Evolutionary conservation across 2,888 invertebrate genomes (phyloP).

Genomic region (Pheosia tremula): DNA sequence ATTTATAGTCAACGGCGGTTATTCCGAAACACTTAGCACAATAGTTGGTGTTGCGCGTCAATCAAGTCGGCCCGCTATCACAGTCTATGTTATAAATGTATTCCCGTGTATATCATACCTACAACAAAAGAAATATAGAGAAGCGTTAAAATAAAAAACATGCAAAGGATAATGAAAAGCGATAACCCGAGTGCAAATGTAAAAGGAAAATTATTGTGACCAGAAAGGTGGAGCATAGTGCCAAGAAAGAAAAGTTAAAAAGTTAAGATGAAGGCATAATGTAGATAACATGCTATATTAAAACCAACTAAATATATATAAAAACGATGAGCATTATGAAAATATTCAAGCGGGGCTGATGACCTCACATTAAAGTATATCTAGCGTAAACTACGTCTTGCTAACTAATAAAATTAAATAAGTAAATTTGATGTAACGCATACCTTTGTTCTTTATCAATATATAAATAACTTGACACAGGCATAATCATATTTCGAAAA

Average conservation of each 20-base stretch:
- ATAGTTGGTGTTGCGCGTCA: slow-evolving; percentile 55
- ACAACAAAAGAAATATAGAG: slow-evolving; percentile 79
- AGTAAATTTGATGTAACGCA: too few species aligned
- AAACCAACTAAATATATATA: too few species aligned
- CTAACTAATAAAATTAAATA: too few species aligned
- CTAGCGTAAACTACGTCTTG: too few species aligned
- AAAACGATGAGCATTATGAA: too few species aligned
- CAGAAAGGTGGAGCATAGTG: not conserved
- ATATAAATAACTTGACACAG: too few species aligned
- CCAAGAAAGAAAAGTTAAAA: not conserved
- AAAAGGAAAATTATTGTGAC: not conserved
- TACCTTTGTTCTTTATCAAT: too few species aligned
- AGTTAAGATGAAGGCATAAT: slow-evolving; percentile 3
- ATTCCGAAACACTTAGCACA: slow-evolving; percentile 68
- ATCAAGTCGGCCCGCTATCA: slow-evolving; percentile 69
- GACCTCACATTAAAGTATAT: too few species aligned
- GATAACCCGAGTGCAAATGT: slow-evolving; percentile 15
- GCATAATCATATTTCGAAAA: too few species aligned
- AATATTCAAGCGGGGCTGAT: too few species aligned
- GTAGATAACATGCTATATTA: not conserved
- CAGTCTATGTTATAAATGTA: slow-evolving; percentile 79
- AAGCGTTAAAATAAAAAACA: slow-evolving; percentile 70
- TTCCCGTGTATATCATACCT: slow-evolving; percentile 77
- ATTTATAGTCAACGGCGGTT: slow-evolving; percentile 59
- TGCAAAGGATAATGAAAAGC: slow-evolving; percentile 58